Percentiles rank a stretch among this genome's conserved stretches.
Conservation (phyloP, 2,888 invertebrate genomes). For the Macaria notata region DNA sequence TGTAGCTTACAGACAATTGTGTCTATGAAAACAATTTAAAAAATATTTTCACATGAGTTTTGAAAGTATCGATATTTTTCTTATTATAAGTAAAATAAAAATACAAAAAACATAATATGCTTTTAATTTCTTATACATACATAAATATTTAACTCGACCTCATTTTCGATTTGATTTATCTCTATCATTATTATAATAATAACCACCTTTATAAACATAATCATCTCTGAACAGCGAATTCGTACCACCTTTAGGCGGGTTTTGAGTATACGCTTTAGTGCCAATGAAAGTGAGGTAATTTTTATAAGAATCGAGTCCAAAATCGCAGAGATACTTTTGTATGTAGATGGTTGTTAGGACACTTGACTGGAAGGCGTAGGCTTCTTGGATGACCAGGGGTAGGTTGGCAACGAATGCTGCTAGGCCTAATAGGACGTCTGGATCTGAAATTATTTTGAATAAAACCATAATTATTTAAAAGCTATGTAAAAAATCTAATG, state of each 20-base stretch:
- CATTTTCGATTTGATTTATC: too few species aligned
- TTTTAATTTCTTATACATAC: too few species aligned
- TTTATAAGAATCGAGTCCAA: constrained; percentile 29
- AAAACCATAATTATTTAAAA: too few species aligned
- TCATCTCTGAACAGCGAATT: not conserved
- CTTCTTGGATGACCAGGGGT: constrained; percentile 34
- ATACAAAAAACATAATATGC: too few species aligned
- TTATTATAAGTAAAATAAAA: too few species aligned
- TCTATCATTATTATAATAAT: too few species aligned
- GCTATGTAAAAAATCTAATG: too few species aligned
- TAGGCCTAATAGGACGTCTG: constrained; percentile 23
- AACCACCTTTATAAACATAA: not conserved
- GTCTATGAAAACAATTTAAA: too few species aligned
- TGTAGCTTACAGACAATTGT: too few species aligned
- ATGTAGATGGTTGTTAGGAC: constrained; percentile 36
- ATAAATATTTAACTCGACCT: too few species aligned
- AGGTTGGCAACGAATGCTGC: constrained; percentile 21
- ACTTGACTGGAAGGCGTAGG: constrained; percentile 33
- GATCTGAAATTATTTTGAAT: constrained; percentile 37
- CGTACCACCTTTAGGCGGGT: not conserved
- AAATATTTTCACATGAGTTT: too few species aligned
- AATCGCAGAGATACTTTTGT: constrained; percentile 47
- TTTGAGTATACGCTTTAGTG: constrained; percentile 14
- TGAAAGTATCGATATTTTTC: too few species aligned
- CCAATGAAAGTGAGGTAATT: constrained; percentile 14